Conservation (phyloP, 2,888 invertebrate species). For the Thymelicus acteon region DNA sequence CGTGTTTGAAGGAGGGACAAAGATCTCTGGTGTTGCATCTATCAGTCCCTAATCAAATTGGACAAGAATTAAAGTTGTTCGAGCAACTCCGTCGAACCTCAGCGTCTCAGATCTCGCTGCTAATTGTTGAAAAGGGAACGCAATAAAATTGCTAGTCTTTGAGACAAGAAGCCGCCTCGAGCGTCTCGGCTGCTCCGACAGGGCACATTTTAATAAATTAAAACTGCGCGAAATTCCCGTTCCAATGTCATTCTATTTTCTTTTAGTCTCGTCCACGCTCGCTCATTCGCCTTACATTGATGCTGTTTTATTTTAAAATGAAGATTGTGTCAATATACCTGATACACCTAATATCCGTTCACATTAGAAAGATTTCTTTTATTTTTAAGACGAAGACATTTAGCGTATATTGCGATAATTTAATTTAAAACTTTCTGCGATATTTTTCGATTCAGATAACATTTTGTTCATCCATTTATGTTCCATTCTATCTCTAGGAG, state of each 20-base stretch:
- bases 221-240: conserved; percentile 80
- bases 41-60: conserved; percentile 61
- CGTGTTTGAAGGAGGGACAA: conserved; percentile 60
- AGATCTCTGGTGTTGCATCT: conserved; percentile 67
- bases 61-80: conserved; percentile 73
- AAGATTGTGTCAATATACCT: conserved; percentile 60
- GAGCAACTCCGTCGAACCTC: conserved; percentile 72
- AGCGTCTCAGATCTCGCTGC: conserved; percentile 66
- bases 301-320: conserved; percentile 61
- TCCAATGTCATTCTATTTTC: conserved; percentile 77
- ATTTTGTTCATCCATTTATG: neutral
- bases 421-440: neutral
- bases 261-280: conserved; percentile 57
- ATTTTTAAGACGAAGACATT: conserved; percentile 29
- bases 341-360: conserved; percentile 52
- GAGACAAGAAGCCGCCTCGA: conserved; percentile 72
- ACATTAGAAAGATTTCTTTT: conserved; percentile 53
- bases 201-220: conserved; percentile 83
- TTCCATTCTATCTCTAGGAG: neutral
- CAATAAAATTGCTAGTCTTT: conserved; percentile 81
- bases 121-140: conserved; percentile 81
- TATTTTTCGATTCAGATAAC: neutral
- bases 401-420: neutral
- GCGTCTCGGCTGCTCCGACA: conserved; percentile 54
- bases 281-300: conserved; percentile 65